phyloP scores from a whole-genome alignment of 1,140 invertebrate species.

The Panagrolaimus sp. region DNA sequence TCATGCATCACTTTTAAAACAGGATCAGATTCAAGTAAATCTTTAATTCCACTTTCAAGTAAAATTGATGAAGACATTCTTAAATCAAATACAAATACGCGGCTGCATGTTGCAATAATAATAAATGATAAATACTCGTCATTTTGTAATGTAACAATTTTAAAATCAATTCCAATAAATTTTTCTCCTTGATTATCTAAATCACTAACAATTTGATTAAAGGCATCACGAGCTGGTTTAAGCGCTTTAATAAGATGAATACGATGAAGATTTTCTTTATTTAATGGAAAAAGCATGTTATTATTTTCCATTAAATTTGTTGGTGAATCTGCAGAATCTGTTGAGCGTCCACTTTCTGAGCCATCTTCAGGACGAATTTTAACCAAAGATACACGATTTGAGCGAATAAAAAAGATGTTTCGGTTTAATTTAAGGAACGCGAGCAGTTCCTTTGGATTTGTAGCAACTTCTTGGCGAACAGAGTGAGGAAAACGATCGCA shows the following conservation, averaged over 20 bases:
- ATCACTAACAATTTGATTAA: conserved; percentile 20
- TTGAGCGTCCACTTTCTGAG: conserved; percentile 58
- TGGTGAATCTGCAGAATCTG: conserved; percentile 30
- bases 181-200: conserved; percentile 22
- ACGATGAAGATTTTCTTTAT: conserved; percentile 46
- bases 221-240: conserved; percentile 40
- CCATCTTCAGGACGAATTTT: conserved; percentile 52
- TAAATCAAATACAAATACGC: conserved; percentile 73
- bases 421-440: conserved; percentile 56
- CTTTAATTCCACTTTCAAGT: conserved; percentile 70
- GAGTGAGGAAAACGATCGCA: conserved; percentile 56
- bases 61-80: conserved; percentile 76
- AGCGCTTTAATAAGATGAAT: conserved; percentile 52
- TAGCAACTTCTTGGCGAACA: conserved; percentile 56
- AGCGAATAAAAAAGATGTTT: conserved; percentile 56
- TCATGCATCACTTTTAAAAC: conserved; percentile 89
- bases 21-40: conserved; percentile 72
- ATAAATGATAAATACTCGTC: conserved; percentile 50
- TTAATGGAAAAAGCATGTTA: conserved; percentile 54
- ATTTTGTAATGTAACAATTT: conserved; percentile 39
- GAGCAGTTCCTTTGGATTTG: conserved; percentile 57
- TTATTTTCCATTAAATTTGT: conserved; percentile 37
- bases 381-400: conserved; percentile 53
- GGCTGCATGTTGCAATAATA: conserved; percentile 57
- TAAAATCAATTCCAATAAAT: conserved; percentile 54